Conservation (phyloP, 1,140 invertebrate genomes). For the Drosophila tropicalis region DNA sequence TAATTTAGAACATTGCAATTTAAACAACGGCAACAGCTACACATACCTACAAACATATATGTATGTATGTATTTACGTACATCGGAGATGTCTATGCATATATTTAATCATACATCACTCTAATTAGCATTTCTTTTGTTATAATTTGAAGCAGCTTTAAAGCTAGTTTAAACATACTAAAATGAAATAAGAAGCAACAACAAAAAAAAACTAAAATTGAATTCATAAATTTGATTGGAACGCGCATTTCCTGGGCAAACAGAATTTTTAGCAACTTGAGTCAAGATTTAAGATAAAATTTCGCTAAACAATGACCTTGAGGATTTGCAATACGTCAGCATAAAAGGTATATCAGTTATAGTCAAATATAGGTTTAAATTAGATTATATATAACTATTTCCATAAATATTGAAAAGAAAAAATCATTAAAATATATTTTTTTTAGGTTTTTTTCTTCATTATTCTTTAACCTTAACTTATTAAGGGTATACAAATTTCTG, state of each 20-base stretch:
- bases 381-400: too few species aligned
- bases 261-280: constrained; percentile 5
- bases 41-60: background rate
- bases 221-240: constrained; percentile 18
- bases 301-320: constrained; percentile 20
- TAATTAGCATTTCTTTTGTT: constrained; percentile 54
- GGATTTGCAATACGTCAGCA: background rate
- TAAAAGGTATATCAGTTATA: background rate
- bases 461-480: too few species aligned
- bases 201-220: constrained; percentile 14
- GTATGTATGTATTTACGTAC: background rate
- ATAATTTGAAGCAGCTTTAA: constrained; percentile 37
- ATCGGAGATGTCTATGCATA: background rate
- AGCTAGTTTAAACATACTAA: constrained; percentile 14
- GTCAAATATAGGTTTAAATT: too few species aligned
- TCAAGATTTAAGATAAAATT: constrained; percentile 6
- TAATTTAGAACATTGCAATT: constrained; percentile 61
- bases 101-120: background rate
- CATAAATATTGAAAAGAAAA: too few species aligned
- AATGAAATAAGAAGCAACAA: background rate
- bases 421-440: too few species aligned
- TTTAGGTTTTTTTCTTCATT: too few species aligned
- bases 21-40: constrained; percentile 46
- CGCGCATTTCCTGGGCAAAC: constrained; percentile 19
- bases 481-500: too few species aligned